Conservation (phyloP, 2,797 vertebrate genomes). For the Threskiornis aethiopicus region DNA sequence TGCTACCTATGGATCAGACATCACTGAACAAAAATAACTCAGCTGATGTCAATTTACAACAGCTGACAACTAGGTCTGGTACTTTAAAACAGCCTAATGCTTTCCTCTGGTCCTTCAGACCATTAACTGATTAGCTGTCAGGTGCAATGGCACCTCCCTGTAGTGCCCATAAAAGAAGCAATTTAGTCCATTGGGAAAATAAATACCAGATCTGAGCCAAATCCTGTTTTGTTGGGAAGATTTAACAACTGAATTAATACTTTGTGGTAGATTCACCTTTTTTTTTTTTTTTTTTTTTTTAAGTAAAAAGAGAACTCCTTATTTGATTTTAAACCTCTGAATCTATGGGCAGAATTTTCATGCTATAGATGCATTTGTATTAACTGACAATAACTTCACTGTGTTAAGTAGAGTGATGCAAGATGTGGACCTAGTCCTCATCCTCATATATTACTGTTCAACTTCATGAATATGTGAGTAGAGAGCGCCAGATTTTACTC, state of each 20-base stretch:
- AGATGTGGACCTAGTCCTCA: not conserved
- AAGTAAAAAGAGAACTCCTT: not conserved
- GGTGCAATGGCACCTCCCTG: not conserved
- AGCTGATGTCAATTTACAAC: not conserved
- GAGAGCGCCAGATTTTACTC: not conserved
- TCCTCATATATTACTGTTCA: not conserved
- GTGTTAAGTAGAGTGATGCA: not conserved
- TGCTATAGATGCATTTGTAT: not conserved
- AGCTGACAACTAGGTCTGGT: not conserved
- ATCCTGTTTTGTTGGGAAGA: not conserved
- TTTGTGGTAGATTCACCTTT: not conserved
- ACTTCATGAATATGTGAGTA: not conserved
- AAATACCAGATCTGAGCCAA: not conserved
- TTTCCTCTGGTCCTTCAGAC: not conserved
- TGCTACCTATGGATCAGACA: not conserved
- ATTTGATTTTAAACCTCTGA: not conserved
- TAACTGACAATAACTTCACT: not conserved
- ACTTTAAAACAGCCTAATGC: not conserved
- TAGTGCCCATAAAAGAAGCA: not conserved
- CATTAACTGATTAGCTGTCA: not conserved
- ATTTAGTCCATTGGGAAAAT: not conserved
- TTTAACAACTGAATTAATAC: not conserved
- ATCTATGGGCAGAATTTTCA: not conserved
- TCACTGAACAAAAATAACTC: not conserved
- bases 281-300: not conserved